Percentiles rank a stretch among this genome's conserved stretches.
Evolutionary conservation across 2,797 vertebrate species (phyloP).

Genomic region (Gastrophryne carolinensis): DNA sequence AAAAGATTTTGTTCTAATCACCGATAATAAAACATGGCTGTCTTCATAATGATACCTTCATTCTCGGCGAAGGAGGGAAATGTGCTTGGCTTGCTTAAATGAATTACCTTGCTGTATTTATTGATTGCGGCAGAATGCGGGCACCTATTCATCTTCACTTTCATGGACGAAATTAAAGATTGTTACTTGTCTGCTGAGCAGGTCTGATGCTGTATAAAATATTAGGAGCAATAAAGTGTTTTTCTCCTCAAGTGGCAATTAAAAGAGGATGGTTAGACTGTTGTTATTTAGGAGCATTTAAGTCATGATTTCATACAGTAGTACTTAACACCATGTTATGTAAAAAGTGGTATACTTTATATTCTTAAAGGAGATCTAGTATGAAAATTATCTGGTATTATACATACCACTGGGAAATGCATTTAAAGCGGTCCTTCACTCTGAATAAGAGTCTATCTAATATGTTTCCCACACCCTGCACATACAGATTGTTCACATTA

Average conservation of each 20-base stretch:
- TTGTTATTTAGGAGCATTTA: not conserved
- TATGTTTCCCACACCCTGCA: too few relatives aligned
- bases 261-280: not conserved
- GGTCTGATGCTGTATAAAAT: not conserved
- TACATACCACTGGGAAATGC: too few relatives aligned
- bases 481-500: too few relatives aligned
- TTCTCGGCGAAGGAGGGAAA: not conserved
- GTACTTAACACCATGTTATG: too few relatives aligned
- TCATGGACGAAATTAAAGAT: not conserved
- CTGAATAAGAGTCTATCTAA: too few relatives aligned
- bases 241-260: not conserved
- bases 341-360: too few relatives aligned
- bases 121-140: not conserved
- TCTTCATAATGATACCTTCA: constrained; percentile 24
- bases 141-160: not conserved
- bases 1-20: constrained; percentile 34
- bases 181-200: not conserved
- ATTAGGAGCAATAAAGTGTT: not conserved
- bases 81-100: constrained; percentile 1
- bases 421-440: too few relatives aligned
- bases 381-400: too few relatives aligned
- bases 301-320: too few relatives aligned
- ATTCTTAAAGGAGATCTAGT: too few relatives aligned
- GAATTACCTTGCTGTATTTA: not conserved
- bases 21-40: constrained; percentile 33